These are phyloP conservation scores for Sitobion miscanthi DNA, from an alignment of 1,140 invertebrate genomes.

Conservation along the genomic window DNA sequence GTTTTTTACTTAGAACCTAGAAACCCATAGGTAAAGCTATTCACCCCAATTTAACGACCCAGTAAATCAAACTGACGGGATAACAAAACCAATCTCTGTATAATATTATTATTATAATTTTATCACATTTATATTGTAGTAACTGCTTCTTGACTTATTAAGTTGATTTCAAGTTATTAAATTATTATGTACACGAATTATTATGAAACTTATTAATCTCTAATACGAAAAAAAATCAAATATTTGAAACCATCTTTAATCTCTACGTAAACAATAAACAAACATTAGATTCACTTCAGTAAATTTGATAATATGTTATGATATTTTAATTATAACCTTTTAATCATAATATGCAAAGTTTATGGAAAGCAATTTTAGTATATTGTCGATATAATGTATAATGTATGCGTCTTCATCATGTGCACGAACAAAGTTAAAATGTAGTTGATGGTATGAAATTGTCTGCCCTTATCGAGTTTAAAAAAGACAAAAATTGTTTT, in stretches of 20 bases:
- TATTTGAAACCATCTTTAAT: background rate
- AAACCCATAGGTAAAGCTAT: background rate
- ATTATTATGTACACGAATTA: background rate
- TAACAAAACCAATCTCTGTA: background rate
- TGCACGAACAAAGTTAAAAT: background rate
- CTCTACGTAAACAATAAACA: background rate
- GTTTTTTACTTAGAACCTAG: background rate
- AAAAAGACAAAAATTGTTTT: background rate
- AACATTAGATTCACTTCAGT: background rate
- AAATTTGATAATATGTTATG: background rate
- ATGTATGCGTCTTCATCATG: background rate
- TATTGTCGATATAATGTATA: background rate
- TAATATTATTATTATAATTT: background rate
- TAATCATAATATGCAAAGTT: constrained; percentile 10
- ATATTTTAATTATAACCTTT: constrained; percentile 4
- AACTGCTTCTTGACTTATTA: background rate
- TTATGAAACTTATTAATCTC: background rate
- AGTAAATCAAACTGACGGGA: background rate
- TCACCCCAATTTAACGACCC: background rate
- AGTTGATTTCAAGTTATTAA: background rate
- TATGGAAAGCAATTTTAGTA: constrained; percentile 2
- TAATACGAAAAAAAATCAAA: background rate
- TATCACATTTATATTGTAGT: background rate
- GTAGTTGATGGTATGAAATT: background rate
- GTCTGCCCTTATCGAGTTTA: background rate